phyloP scores from a whole-genome alignment of 2,888 invertebrate species.

The Rotaria magnacalcarata region DNA sequence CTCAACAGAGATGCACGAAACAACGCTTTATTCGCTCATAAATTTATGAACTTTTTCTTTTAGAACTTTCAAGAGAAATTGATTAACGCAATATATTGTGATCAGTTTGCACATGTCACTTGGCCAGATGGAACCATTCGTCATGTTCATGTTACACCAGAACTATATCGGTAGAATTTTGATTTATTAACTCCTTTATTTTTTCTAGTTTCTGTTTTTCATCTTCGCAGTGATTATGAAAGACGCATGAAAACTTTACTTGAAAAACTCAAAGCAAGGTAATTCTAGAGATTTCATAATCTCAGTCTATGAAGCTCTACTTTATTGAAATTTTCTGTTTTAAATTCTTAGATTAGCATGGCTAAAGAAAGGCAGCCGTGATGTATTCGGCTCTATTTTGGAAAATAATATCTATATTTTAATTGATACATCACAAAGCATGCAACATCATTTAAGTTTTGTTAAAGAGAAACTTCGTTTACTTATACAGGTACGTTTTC shows the following conservation, averaged over 20 bases:
- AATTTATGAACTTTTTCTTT: not conserved
- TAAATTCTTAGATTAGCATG: constrained; percentile 53
- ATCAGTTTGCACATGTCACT: constrained; percentile 56
- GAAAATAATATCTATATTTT: constrained; percentile 58
- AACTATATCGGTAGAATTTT: constrained; percentile 52
- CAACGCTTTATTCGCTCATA: too few species aligned
- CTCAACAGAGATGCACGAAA: too few species aligned
- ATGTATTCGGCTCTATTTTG: constrained; percentile 59
- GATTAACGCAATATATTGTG: constrained; percentile 59
- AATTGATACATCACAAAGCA: constrained; percentile 58
- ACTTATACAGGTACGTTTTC: constrained; percentile 55
- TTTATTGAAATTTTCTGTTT: not conserved
- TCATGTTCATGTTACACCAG: constrained; percentile 59
- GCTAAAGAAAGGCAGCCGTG: constrained; percentile 58
- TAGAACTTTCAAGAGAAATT: constrained; percentile 54
- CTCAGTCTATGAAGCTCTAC: too few species aligned
- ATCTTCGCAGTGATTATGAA: not conserved
- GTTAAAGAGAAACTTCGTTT: constrained; percentile 57
- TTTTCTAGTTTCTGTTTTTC: not conserved
- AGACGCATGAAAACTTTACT: not conserved
- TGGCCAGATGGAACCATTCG: constrained; percentile 57
- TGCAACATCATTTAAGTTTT: constrained; percentile 57
- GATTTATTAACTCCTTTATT: not conserved
- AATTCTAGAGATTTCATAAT: not conserved
- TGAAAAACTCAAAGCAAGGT: constrained; percentile 18